phyloP scores from a whole-genome alignment of 1,140 invertebrate genomes.

The Nasonia vitripennis region DNA sequence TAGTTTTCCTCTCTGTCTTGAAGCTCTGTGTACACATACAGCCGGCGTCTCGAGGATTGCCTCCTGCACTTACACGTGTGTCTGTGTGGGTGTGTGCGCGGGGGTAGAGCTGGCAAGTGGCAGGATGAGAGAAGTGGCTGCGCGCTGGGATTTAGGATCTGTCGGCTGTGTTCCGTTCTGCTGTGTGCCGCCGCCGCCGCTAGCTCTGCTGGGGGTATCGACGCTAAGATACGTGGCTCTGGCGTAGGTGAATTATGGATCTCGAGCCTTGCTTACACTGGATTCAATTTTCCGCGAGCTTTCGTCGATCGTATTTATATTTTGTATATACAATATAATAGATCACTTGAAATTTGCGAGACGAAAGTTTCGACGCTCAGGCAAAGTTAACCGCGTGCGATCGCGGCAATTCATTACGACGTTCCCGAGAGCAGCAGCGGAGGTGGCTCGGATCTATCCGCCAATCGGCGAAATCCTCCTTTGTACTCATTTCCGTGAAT shows the following conservation, averaged over 20 bases:
- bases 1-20: slow-evolving; percentile 40
- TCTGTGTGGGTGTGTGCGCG: neutral
- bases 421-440: neutral
- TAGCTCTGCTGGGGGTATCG: too few species aligned
- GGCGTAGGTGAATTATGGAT: too few species aligned
- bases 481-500: slow-evolving; percentile 23
- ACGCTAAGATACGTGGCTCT: too few species aligned
- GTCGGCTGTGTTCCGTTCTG: neutral
- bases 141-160: neutral
- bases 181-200: too few species aligned
- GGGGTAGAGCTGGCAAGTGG: neutral
- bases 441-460: neutral
- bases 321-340: too few species aligned
- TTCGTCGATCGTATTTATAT: too few species aligned
- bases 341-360: too few species aligned
- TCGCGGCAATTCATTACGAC: slow-evolving; percentile 22
- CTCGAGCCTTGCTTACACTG: too few species aligned
- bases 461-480: neutral
- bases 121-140: neutral
- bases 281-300: too few species aligned
- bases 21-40: slow-evolving; percentile 13
- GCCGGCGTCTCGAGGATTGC: neutral
- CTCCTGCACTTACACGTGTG: neutral
- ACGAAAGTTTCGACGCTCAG: too few species aligned
- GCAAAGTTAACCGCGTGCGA: neutral